A percentile compares a stretch with the other conserved stretches of the same genome.
These are phyloP conservation scores for Phocoena phocoena DNA, from an alignment of 2,113 vertebrate species.

Conservation along the genomic window DNA sequence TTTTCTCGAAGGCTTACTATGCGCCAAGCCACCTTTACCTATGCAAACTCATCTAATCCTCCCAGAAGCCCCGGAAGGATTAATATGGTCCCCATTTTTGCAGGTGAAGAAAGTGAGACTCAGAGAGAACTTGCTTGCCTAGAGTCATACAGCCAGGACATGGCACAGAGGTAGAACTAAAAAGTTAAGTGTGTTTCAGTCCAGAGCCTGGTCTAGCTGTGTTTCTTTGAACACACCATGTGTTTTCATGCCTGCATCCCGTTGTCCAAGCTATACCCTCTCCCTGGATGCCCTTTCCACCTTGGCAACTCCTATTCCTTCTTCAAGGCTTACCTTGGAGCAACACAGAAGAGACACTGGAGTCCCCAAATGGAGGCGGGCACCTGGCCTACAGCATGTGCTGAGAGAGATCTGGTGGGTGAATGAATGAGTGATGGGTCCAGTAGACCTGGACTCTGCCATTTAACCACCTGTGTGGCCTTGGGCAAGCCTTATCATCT, in stretches of 20 bases:
- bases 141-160: not conserved
- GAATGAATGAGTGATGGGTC: not conserved
- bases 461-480: not conserved
- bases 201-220: not conserved
- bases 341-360: not conserved
- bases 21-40: not conserved
- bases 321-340: not conserved
- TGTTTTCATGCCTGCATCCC: not conserved
- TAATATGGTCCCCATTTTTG: not conserved
- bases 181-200: not conserved
- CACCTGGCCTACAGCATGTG: rapidly evolving
- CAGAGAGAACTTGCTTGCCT: not conserved
- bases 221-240: not conserved
- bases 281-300: not conserved
- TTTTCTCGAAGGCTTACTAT: not conserved
- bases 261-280: not conserved
- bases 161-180: not conserved
- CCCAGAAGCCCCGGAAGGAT: not conserved
- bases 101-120: not conserved
- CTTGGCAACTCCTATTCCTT: rapidly evolving
- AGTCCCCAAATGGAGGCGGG: not conserved
- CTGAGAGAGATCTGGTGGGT: not conserved
- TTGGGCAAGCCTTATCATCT: not conserved
- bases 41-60: not conserved
- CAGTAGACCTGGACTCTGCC: not conserved